These are phyloP conservation scores for Pseudomugil tenellus DNA, from an alignment of 2,797 vertebrate species.

Conservation along the genomic window DNA sequence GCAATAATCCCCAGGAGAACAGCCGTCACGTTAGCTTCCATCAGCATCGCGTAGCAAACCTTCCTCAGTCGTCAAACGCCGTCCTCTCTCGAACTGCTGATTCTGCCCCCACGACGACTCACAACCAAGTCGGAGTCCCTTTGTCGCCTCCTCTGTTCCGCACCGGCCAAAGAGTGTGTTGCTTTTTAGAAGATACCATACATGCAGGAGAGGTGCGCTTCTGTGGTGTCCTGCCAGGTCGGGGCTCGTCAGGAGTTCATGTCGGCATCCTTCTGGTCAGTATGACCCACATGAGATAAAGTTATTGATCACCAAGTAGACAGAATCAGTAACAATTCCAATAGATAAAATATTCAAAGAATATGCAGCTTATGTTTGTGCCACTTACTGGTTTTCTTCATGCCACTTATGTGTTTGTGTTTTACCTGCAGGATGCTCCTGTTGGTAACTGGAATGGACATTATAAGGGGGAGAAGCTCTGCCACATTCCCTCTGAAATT, in stretches of 20 bases:
- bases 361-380: too few species aligned
- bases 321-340: background rate
- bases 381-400: too few species aligned
- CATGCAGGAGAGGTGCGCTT: slow-evolving; percentile 73
- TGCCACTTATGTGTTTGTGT: background rate
- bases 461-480: slow-evolving; percentile 74
- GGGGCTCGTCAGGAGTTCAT: slow-evolving; percentile 38
- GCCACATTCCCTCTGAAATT: slow-evolving; percentile 67
- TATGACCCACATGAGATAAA: background rate
- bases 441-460: slow-evolving; percentile 79
- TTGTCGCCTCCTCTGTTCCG: slow-evolving; percentile 38
- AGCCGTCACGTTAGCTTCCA: slow-evolving; percentile 36
- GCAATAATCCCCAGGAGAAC: slow-evolving; percentile 36
- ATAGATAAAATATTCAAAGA: background rate
- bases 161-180: slow-evolving; percentile 74
- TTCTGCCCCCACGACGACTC: slow-evolving; percentile 2
- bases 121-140: slow-evolving; percentile 22
- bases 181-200: slow-evolving; percentile 53
- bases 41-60: slow-evolving; percentile 25
- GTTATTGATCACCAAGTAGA: background rate
- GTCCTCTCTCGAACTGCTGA: slow-evolving; percentile 69
- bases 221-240: slow-evolving; percentile 72
- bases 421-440: slow-evolving; percentile 72
- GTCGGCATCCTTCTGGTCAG: slow-evolving; percentile 82
- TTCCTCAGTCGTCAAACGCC: slow-evolving; percentile 10